Base-by-base conservation (phyloP, 1,140 invertebrate genomes). In the Arion vulgaris region DNA sequence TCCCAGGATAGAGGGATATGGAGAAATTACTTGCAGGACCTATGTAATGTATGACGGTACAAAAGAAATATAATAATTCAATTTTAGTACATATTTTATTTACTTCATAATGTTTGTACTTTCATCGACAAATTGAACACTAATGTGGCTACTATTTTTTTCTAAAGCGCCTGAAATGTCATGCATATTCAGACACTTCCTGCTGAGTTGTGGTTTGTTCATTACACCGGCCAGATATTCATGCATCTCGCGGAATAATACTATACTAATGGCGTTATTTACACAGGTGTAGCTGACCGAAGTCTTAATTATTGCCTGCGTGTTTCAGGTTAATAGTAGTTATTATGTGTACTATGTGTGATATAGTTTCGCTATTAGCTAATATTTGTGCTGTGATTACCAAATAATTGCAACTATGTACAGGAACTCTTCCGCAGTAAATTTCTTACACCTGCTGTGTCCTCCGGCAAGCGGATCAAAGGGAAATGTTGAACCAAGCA, bases 401-500 rank as follows among this genome's bases (percentile, higher is more conserved):
- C n/a, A 23, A 19, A 57, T 11, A 57, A 57, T 15, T 57, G 19
- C 53, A 57, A 15, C 2, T 11, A n/a, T 66, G n/a, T 32, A 7
- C 1, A 32, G 28, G 62, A 66, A 66, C 62, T 66, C n/a, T 66
- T 66, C 32, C 17, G 32, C 17, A 32, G n/a, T 5, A 28, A 5
- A 28, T 66, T 28, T 32, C 11, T 66, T 32, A 32, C 19, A 66
- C 62, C 62, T 66, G 62, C 28, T 66, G 28, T 66, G 62, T 66
- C n/a, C n/a, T 66, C n/a, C n/a, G 28, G 28, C 62, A 32, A 9
- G 2, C n/a, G n/a, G 7, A 32, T 32, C n/a, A 32, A 66, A 32
- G 62, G 62, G 62, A 66, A 34, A 66, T 66, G 62, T 66, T 32
- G n/a, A 66, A 66, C 2, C 26, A 57, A 57, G 51, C 38, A 71